Evolutionary conservation across 2,113 vertebrate species (phyloP), one percentile per base, ranked within the genome.

Genomic region (Anser brachyrhynchus): DNA sequence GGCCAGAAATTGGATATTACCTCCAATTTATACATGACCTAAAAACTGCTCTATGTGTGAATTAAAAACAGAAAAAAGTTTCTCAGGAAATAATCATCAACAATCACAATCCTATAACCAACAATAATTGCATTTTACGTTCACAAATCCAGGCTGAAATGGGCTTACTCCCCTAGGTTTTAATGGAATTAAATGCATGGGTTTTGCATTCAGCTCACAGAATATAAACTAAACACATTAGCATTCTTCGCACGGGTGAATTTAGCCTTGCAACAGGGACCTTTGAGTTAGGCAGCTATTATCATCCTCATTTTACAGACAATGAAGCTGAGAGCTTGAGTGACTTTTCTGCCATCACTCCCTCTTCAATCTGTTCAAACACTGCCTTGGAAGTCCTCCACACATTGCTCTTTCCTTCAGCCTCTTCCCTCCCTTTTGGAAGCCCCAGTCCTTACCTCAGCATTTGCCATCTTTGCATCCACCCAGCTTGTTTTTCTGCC

Each of bases 231-330:
- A 74, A 87, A 65, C 43, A 19, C 61, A 75, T 89, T 66, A 89
- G 54, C 33, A 84, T 67, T 89, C 77, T 10, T 57, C 37, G 92
- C 92, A 72, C 3, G 28, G 7, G 31, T 78, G 77, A 74, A n/a
- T 85, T 82, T 22, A 73, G 79, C 61, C 49, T 90, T 70, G 66
- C 85, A 69, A 90, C 43, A 76, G 84, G 74, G 92, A 73, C 87
- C 57, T 39, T 8, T 19, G 49, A 70, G 71, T n/a, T 87, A 79
- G 79, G 58, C 74, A 72, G 81, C 46, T 69, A 5, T 66, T 80
- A 74, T 59, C 81, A 90, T 29, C 37, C 65, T 84, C 64, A 72
- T 90, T 80, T 93, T 62, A 75, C 82, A 74, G 67, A 58, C 59
- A 26, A 76, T 14, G 57, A 84, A 91, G 67, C 80, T 61, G 51